These are phyloP conservation scores for Hydriomena furcata DNA, from an alignment of 2,888 invertebrate species.

Conservation along the genomic window DNA sequence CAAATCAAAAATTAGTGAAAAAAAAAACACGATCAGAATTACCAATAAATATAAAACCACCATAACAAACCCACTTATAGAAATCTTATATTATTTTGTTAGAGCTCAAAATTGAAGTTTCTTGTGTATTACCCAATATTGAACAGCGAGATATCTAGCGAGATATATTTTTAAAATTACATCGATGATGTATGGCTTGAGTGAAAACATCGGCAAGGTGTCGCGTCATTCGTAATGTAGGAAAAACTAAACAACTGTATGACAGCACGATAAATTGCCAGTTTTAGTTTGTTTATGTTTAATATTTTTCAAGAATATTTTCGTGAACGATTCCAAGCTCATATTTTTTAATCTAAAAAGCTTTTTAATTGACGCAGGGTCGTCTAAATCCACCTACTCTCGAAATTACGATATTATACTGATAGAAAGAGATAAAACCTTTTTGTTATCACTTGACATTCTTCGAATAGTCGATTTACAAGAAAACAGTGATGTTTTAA, in stretches of 20 bases:
- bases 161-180: conserved; percentile 33
- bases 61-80: background rate
- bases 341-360: conserved; percentile 35
- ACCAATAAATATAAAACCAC: no score
- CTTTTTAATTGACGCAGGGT: conserved; percentile 23
- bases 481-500: background rate
- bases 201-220: conserved; percentile 52
- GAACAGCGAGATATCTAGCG: conserved; percentile 3
- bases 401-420: background rate
- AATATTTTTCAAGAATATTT: conserved; percentile 32
- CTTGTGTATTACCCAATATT: conserved; percentile 14
- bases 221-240: conserved; percentile 38
- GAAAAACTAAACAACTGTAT: conserved; percentile 44
- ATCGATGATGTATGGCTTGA: conserved; percentile 52
- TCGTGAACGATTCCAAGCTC: conserved; percentile 19
- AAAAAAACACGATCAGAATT: no score
- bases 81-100: conserved; percentile 5
- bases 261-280: conserved; percentile 46
- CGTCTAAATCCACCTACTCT: background rate
- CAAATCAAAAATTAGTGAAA: no score
- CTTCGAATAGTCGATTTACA: background rate
- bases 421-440: background rate
- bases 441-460: background rate
- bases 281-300: conserved; percentile 45
- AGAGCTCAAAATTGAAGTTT: conserved; percentile 14